Conservation (phyloP, 2,888 invertebrate genomes). For the Pardosa pseudoannulata region DNA sequence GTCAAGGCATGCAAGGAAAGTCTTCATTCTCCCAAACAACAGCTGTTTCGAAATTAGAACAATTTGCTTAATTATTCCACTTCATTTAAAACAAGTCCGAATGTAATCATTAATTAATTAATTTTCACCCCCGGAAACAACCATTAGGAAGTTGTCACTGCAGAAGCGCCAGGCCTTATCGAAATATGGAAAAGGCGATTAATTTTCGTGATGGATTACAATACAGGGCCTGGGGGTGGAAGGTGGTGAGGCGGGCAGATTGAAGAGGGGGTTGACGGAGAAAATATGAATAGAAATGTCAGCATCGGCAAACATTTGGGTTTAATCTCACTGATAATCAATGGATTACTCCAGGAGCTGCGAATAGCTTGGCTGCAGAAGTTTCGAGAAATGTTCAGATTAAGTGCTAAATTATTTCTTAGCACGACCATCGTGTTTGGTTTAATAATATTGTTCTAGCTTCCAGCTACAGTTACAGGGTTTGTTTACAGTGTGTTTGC, state of each 20-base stretch:
- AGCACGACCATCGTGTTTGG: not conserved
- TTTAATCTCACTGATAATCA: constrained; percentile 10
- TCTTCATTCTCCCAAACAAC: not conserved
- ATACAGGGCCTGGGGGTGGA: not conserved
- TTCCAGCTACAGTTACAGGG: not conserved
- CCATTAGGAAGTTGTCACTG: constrained; percentile 6
- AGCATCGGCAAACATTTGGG: not conserved
- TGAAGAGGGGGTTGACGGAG: not conserved
- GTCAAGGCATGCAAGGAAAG: too few relatives aligned
- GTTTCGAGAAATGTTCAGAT: not conserved
- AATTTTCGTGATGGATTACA: constrained; percentile 10
- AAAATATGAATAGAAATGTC: constrained; percentile 13
- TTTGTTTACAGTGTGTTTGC: not conserved
- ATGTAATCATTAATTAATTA: constrained; percentile 19
- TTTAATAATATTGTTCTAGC: not conserved
- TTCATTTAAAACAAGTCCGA: constrained; percentile 10
- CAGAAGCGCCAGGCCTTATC: not conserved
- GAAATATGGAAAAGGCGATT: constrained; percentile 10
- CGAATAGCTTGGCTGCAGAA: not conserved
- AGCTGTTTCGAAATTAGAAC: constrained; percentile 10
- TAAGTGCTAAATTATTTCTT: not conserved
- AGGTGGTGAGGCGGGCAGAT: not conserved
- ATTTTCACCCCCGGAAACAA: not conserved
- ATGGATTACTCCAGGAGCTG: not conserved
- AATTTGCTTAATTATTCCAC: constrained; percentile 17